These are phyloP conservation scores for Protonibea diacanthus DNA, from an alignment of 2,797 vertebrate species.

Conservation along the genomic window DNA sequence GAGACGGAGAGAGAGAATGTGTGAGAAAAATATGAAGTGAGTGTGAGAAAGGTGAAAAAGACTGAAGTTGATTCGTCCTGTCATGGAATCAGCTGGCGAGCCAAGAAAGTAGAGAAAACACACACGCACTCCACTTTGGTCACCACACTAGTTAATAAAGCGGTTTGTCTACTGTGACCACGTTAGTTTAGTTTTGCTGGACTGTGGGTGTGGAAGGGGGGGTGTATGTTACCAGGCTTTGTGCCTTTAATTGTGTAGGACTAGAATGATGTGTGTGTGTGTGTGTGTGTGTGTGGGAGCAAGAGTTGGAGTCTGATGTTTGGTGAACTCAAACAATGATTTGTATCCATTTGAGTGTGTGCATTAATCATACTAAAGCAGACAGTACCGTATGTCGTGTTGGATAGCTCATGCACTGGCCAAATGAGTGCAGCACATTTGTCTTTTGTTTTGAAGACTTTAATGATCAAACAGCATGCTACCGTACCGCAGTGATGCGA, in stretches of 20 bases:
- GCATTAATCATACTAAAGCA: conserved; percentile 45
- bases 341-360: conserved; percentile 37
- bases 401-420: neutral
- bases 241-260: conserved; percentile 25
- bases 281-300: conserved; percentile 40
- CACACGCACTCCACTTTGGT: conserved; percentile 2
- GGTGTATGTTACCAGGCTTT: too few species aligned
- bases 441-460: conserved; percentile 16
- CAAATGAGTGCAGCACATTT: neutral
- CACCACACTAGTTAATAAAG: conserved; percentile 7
- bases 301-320: conserved; percentile 49
- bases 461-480: neutral
- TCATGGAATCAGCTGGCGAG: conserved; percentile 27
- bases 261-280: conserved; percentile 21
- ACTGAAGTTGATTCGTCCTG: conserved; percentile 29
- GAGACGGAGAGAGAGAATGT: neutral
- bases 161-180: conserved; percentile 10
- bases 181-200: too few species aligned
- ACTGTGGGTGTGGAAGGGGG: too few species aligned
- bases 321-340: conserved; percentile 32
- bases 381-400: conserved; percentile 20
- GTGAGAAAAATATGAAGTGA: conserved; percentile 16
- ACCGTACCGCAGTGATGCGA: neutral
- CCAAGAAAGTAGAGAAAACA: conserved; percentile 4
- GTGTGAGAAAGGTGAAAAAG: conserved; percentile 26